A percentile compares a stretch with the other conserved stretches of the same genome.
Conservation (phyloP, 1,140 invertebrate genomes). For the Sipha flava region DNA sequence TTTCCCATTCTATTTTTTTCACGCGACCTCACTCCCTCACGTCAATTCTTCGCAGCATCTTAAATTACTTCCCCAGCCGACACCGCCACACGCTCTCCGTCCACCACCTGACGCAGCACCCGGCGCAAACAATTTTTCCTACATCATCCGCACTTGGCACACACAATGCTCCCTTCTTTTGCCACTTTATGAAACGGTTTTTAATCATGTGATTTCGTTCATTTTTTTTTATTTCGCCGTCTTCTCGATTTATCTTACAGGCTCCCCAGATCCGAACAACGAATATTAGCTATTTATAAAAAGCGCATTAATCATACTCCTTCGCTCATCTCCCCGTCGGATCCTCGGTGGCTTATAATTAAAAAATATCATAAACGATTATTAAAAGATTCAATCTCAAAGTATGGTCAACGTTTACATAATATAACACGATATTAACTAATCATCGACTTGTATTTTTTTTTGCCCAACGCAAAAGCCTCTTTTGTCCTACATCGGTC, state of each 20-base stretch:
- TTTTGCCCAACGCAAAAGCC: too few species aligned
- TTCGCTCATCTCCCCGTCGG: too few species aligned
- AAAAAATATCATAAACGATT: neutral
- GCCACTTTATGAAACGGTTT: slow-evolving; percentile 32
- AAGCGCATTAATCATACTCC: slow-evolving; percentile 4
- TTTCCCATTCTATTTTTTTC: neutral
- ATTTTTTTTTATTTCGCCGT: neutral
- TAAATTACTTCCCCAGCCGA: slow-evolving; percentile 19
- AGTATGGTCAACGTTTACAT: neutral
- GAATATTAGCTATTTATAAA: neutral
- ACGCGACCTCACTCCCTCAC: neutral
- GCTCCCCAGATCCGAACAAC: neutral
- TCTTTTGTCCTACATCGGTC: too few species aligned
- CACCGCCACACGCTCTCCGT: neutral
- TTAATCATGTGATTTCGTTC: slow-evolving; percentile 29
- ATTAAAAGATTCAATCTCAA: neutral
- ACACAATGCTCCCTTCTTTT: slow-evolving; percentile 11
- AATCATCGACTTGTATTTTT: too few species aligned
- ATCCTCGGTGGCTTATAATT: neutral
- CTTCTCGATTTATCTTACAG: slow-evolving; percentile 8
- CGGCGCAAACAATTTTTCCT: slow-evolving; percentile 32
- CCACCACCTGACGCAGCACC: slow-evolving; percentile 23
- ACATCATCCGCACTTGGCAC: slow-evolving; percentile 31
- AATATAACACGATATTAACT: too few species aligned
- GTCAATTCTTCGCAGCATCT: neutral